Evolutionary conservation across 37 sponge, comb jelly and placozoan species (phyloP).

Genomic region (Chondrosia reniformis): DNA sequence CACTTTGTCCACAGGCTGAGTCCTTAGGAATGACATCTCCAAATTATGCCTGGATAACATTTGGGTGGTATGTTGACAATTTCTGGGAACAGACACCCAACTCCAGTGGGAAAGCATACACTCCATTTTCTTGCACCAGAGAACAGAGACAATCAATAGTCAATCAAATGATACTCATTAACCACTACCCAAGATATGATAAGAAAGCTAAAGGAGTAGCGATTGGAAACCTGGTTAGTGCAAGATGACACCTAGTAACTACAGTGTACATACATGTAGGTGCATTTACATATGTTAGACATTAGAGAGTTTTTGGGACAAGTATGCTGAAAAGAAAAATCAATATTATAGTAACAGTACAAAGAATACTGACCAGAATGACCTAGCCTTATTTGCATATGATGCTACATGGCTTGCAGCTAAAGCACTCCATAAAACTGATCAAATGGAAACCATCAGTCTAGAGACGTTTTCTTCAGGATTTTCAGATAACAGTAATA

Average conservation of each 20-base stretch:
- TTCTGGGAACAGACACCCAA: neutral
- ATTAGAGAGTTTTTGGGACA: neutral
- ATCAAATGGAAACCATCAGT: neutral
- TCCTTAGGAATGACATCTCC: neutral
- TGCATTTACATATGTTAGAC: neutral
- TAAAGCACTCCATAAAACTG: neutral
- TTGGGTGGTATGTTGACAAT: neutral
- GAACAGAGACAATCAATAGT: neutral
- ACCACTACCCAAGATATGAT: neutral
- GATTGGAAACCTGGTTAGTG: neutral
- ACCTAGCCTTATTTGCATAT: neutral
- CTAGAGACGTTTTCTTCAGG: neutral
- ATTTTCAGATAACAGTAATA: neutral
- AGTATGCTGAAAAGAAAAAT: too few relatives aligned
- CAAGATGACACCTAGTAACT: too few relatives aligned
- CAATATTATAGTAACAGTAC: neutral
- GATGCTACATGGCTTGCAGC: conserved; percentile 8
- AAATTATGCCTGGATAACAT: conserved; percentile 1
- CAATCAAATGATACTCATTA: neutral
- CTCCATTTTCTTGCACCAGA: neutral
- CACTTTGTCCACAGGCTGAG: neutral
- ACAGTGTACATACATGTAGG: too few relatives aligned
- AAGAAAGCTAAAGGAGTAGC: neutral
- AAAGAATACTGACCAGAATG: neutral
- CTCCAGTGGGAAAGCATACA: neutral